These are phyloP conservation scores for Poeciliopsis turrubarensis DNA, from an alignment of 2,113 vertebrate genomes.

Conservation along the genomic window DNA sequence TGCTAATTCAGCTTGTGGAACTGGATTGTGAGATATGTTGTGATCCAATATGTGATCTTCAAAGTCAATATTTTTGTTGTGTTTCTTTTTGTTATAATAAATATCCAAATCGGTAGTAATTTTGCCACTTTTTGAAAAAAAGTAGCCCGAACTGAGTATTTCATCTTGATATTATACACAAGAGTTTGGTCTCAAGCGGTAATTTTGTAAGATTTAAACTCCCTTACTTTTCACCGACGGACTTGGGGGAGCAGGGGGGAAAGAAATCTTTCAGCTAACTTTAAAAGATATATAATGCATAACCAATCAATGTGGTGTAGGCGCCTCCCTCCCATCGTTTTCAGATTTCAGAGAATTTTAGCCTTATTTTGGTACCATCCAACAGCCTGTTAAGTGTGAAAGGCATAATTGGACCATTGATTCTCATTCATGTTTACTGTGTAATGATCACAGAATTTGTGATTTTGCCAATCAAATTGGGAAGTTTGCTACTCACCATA, in stretches of 20 bases:
- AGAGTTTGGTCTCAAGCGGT: not conserved
- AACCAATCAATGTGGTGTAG: not conserved
- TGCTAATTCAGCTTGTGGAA: constrained; percentile 24
- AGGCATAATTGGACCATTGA: no score
- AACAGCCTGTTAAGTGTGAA: no score
- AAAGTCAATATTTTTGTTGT: constrained; percentile 5
- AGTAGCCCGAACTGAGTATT: no score
- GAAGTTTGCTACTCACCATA: no score
- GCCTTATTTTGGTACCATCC: no score
- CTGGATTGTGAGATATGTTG: constrained; percentile 22
- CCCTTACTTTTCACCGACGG: no score
- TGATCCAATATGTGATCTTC: not conserved
- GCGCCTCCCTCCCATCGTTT: no score
- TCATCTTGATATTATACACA: not conserved
- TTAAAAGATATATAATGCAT: not conserved
- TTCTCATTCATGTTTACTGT: no score
- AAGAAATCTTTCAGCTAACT: not conserved
- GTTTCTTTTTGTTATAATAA: not conserved
- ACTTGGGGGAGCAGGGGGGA: not conserved
- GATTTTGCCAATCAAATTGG: not conserved
- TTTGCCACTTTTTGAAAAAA: not conserved
- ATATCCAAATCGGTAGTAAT: not conserved
- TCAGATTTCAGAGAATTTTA: no score
- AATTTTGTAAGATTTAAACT: no score
- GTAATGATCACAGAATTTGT: not conserved